Base-by-base conservation (phyloP, 2,113 vertebrate genomes). In the Gavialis gangeticus region DNA sequence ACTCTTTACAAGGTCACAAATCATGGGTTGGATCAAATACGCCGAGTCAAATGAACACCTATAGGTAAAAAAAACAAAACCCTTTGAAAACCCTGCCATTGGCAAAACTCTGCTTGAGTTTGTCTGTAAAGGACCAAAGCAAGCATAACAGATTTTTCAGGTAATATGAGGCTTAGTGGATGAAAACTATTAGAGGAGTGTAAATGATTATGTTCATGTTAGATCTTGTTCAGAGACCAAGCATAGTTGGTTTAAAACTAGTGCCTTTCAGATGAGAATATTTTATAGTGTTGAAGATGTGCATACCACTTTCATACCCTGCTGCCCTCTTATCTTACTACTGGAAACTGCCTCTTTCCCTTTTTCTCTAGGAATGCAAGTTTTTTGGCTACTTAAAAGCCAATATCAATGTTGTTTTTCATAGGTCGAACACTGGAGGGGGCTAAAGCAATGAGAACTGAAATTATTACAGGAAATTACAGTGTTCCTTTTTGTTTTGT, bases 341-440 rank as follows among this genome's bases (percentile, higher is more conserved):
- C 62, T 88, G 86, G 89, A 90, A 73, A 17, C n/a, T 1, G 1
- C 71, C 63, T 46, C 56, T 75, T 64, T 22, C 59, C 84, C 34
- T 79, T 56, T 46, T 57, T 7, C 28, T 82, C 82, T 84, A 64
- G 37, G 37, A 4, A 79, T 83, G 10, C 15, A 4, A 16, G 28
- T 84, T 82, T 66, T 27, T 15, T 19, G 58, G 56, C 76, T 79
- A 2, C 37, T 77, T 91, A 77, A 79, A 12, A 10, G 56, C 27
- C 28, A 30, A 13, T 19, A 37, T 55, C 64, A 57, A 10, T 92
- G 94, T 6, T 93, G 92, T 95, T 95, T 97, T 97, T 96, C 92
- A 10, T 6, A 24, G 34, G 5, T 14, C 64, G 95, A 94, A 94
- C 98, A 90, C 98, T 97, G 95, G 98, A 97, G 97, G 98, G 98